Base-by-base conservation (phyloP, 2,888 invertebrate genomes). In the Phortica okadai region DNA sequence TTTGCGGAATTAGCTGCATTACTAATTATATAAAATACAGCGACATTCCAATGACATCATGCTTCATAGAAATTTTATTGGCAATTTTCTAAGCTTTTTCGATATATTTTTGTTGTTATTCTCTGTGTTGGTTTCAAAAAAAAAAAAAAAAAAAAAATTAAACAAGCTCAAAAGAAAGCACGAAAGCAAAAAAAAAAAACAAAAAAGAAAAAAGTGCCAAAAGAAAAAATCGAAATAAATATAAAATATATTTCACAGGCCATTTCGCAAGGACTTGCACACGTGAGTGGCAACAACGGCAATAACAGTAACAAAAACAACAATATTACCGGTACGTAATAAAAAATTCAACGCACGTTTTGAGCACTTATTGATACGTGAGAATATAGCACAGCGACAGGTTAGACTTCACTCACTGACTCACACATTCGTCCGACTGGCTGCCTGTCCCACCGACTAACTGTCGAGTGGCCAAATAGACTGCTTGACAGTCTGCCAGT, bases 281-380 rank as follows among this genome's bases (percentile, higher is more conserved):
- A 56, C 56, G 56, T 56, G 56, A 56, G 56, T 56, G 14, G n/a
- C 16, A 56, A 16, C n/a, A 16, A 56, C 56, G 56, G 10, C 21
- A 21, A 21, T 21, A 33, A 5, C 33, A 33, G 4, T 33, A 33
- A 33, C 33, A 33, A 33, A 1, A 33, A 33, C 33, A 33, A 33
- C 33, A 33, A 33, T 33, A 33, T 33, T 33, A 33, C 33, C 33
- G 33, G 33, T 33, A 33, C 33, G 78, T 78, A 79, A 88, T 88
- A 85, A 85, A 85, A 85, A 86, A 85, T 85, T 88, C 85, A 85
- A 87, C 82, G 77, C 85, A 85, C 85, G 85, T 85, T 85, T 82
- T 81, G 82, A 85, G 85, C 88, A 88, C 85, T 85, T 85, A 85
- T 85, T 85, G 85, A 85, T 85, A 85, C 85, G 85, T 85, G 85